phyloP scores from a whole-genome alignment of 2,797 vertebrate genomes.

The Sardinella longiceps region DNA sequence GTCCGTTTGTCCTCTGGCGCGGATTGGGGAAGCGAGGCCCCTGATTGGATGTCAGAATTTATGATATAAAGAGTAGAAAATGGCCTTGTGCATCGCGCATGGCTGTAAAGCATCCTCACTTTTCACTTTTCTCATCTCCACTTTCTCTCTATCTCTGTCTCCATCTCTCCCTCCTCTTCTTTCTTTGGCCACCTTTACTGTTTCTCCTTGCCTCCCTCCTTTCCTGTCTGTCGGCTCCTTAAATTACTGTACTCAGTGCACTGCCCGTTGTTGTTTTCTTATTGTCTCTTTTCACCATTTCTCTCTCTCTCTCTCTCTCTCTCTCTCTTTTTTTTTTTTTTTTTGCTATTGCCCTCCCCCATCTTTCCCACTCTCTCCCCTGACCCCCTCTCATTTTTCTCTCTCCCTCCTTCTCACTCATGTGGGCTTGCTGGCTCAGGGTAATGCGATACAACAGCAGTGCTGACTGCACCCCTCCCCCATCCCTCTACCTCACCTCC shows the following conservation, averaged over 20 bases:
- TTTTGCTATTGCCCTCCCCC: not conserved
- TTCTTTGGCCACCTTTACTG: not conserved
- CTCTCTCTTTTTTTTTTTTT: not conserved
- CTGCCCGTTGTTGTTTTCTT: conserved; percentile 2
- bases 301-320: not conserved
- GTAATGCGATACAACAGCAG: conserved; percentile 75
- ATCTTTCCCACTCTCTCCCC: conserved; percentile 8
- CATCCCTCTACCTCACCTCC: conserved; percentile 21
- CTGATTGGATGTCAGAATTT: not conserved
- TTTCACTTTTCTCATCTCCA: not conserved
- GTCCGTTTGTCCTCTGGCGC: conserved; percentile 13
- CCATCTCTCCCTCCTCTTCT: conserved; percentile 1
- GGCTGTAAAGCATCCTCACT: not conserved
- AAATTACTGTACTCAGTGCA: not conserved
- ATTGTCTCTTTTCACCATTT: not conserved
- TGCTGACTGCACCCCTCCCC: conserved; percentile 65
- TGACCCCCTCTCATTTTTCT: not conserved
- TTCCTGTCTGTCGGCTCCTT: conserved; percentile 10
- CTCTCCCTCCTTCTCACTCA: conserved; percentile 15
- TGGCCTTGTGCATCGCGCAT: not conserved
- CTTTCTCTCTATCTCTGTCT: not conserved
- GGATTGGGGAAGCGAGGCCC: not conserved
- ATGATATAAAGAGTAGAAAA: not conserved
- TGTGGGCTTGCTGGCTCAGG: conserved; percentile 71
- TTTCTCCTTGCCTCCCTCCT: not conserved